Base-by-base conservation (phyloP, 2,113 vertebrate genomes). In the Tenebrosternarchus preto region DNA sequence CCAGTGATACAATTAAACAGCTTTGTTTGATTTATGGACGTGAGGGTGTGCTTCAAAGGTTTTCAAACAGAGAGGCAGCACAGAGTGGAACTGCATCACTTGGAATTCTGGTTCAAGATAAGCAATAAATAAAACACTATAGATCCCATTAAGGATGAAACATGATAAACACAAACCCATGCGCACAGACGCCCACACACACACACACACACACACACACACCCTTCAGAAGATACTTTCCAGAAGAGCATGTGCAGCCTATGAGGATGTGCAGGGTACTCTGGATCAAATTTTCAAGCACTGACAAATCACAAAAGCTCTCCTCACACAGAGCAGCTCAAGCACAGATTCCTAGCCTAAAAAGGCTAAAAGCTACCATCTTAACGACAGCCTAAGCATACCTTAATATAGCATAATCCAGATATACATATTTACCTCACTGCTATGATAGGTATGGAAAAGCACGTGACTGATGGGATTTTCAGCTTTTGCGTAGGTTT, bases 301-400 rank as follows among this genome's bases (percentile, higher is more conserved):
- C 20, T 76, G 77, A 80, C 22, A n/a, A n/a, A n/a, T n/a, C n/a
- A n/a, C n/a, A n/a, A n/a, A n/a, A n/a, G n/a, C n/a, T n/a, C n/a
- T n/a, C n/a, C n/a, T n/a, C n/a, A n/a, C n/a, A n/a, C n/a, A n/a
- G n/a, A n/a, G n/a, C n/a, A n/a, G n/a, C n/a, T n/a, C n/a, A n/a
- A n/a, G n/a, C 15, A 9, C 11, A n/a, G 36, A 83, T 80, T 80
- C 77, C 59, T 80, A 57, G 20, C 82, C 82, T 80, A 83, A 83
- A 83, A 83, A 83, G 77, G 77, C 33, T n/a, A 63, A 43, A 24
- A 27, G 19, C 27, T 15, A 39, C 70, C 71, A 15, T n/a, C 50
- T 68, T 22, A 19, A n/a, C 5, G 29, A 39, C 31, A 39, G 60
- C n/a, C 53, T 25, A 36, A 60, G 55, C 15, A 64, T 8, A 55